Percentiles rank a stretch among this genome's conserved stretches.
Evolutionary conservation across 2,888 invertebrate genomes (phyloP).

Genomic region (Cabera pusaria): DNA sequence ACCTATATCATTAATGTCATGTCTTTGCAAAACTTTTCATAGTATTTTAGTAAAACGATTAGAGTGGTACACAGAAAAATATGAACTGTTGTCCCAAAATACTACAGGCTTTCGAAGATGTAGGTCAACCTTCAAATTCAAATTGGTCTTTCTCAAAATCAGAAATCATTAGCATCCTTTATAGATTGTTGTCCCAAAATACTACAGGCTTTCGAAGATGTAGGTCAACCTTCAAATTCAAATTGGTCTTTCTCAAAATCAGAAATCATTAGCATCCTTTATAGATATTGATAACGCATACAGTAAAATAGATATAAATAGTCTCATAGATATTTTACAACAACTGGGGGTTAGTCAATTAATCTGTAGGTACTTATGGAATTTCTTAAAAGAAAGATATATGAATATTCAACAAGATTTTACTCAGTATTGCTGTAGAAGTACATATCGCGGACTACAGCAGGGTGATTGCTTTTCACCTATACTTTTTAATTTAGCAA

Average conservation of each 20-base stretch:
- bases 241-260: no score
- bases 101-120: no score
- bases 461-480: constrained; percentile 42
- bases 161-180: not conserved
- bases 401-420: constrained; percentile 16
- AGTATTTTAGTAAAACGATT: no score
- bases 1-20: no score
- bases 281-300: constrained; percentile 39
- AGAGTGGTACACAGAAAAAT: no score
- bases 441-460: constrained; percentile 30
- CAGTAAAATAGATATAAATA: constrained; percentile 31
- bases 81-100: no score
- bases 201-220: no score
- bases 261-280: not conserved
- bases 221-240: no score
- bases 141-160: no score
- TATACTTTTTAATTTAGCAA: constrained; percentile 38
- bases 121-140: no score
- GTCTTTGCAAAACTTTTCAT: no score
- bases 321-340: constrained; percentile 25
- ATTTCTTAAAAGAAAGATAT: constrained; percentile 23
- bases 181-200: no score
- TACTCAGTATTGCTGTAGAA: constrained; percentile 2
- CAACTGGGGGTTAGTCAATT: constrained; percentile 22
- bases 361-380: constrained; percentile 31